A percentile compares a stretch with the other conserved stretches of the same genome.
Evolutionary conservation across 2,888 invertebrate species (phyloP).

Genomic region (Laothoe populi): DNA sequence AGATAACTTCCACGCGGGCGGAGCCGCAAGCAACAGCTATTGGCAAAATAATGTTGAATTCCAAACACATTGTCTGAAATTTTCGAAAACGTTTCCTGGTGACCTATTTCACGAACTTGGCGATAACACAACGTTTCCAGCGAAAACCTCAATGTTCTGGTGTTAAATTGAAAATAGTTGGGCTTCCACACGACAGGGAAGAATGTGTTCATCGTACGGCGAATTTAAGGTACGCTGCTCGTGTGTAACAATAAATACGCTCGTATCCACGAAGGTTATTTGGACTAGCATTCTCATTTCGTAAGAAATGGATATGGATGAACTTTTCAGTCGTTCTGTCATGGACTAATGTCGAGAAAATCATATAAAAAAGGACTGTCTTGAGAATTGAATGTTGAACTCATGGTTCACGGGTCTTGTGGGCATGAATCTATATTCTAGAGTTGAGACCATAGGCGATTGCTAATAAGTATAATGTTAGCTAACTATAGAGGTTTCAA

Average conservation of each 20-base stretch:
- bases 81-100: constrained; percentile 1
- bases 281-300: background rate
- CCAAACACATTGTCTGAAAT: background rate
- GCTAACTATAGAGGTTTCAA: too few relatives aligned
- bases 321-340: too few relatives aligned
- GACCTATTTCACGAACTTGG: constrained; percentile 2
- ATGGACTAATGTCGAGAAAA: too few relatives aligned
- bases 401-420: too few relatives aligned
- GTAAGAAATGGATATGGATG: too few relatives aligned
- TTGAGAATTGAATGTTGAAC: too few relatives aligned
- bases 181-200: background rate
- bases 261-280: background rate
- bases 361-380: too few relatives aligned
- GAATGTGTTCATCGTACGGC: background rate
- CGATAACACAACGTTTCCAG: background rate
- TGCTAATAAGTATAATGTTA: too few relatives aligned
- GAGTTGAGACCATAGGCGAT: too few relatives aligned
- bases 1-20: too few relatives aligned
- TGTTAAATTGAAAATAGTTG: constrained; percentile 14
- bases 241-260: background rate
- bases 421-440: too few relatives aligned
- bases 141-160: background rate
- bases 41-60: background rate
- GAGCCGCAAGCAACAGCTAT: too few relatives aligned
- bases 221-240: background rate